Evolutionary conservation across 2,888 invertebrate species (phyloP), one percentile per base, ranked within the genome.

Genomic region (Polydrusus tereticollis): DNA sequence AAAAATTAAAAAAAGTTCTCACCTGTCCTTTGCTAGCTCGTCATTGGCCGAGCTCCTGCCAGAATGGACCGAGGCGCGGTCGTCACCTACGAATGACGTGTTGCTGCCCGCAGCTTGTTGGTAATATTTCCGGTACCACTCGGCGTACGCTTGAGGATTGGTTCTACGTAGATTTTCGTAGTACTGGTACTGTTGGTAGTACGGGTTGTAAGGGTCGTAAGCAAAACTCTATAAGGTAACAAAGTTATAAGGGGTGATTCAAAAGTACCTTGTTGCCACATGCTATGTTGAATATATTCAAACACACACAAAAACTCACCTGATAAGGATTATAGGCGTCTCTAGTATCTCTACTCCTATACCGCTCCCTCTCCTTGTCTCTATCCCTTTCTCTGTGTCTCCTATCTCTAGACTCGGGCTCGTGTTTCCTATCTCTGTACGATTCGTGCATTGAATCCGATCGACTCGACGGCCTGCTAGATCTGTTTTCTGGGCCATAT

Each of bases 1-100:
- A 36, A 14, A 64, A 36, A 68, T 16, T 14, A 64, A n/a, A n/a
- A n/a, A n/a, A n/a, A n/a, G n/a, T 59, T 88, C 87, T 84, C 86
- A 90, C 87, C 91, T 89, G 78, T 89, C 87, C 79, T 88, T 90
- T 10, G 78, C 79, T 14, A 85, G 69, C 72, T 86, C 87, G 47
- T 92, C 93, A 83, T 92, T 92, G 77, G 92, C 90, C 73, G 94
- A 94, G 86, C 94, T 94, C 78, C 94, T 90, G 55, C 94, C 95
- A 16, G 94, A 94, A 87, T 94, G 94, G 64, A 93, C 93, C 79
- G 93, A 93, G 75, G 90, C 93, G 76, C 93, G 88, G 77, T 93
- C 93, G 79, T 92, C 93, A 8, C 87, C 86, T 69, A 81, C 82
- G 71, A 80, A 83, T 43, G 77, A 78, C 8, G 79, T 78, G 29